Conservation (phyloP, 2,797 vertebrate species). For the Peromyscus aztecus region DNA sequence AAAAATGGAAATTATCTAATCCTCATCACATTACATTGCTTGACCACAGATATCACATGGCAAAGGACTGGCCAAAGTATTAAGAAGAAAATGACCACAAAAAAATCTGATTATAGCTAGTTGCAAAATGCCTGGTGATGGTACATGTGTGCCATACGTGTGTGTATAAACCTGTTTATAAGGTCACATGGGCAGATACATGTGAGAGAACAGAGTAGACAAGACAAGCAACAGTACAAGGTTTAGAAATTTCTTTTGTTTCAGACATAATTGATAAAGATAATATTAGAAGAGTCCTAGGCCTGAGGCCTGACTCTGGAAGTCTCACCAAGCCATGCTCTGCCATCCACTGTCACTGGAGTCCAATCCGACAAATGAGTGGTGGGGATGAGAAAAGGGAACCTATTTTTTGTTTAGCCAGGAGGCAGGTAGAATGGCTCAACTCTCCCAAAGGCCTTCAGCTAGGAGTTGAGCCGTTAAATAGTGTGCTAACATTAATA, state of each 20-base stretch:
- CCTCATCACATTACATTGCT: background rate
- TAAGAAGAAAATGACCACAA: background rate
- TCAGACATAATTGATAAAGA: background rate
- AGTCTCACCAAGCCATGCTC: background rate
- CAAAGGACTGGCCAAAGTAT: background rate
- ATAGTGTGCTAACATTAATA: background rate
- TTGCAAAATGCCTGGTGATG: background rate
- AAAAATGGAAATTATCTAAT: background rate
- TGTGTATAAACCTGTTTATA: background rate
- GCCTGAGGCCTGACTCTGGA: background rate
- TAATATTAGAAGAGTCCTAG: background rate
- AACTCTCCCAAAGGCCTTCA: background rate
- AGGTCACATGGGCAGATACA: background rate
- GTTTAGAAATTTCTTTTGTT: background rate
- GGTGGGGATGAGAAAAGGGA: too few relatives aligned
- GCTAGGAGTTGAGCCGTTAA: background rate
- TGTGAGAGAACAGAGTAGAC: background rate
- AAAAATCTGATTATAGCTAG: background rate
- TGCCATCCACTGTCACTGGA: background rate
- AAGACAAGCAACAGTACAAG: fast-evolving
- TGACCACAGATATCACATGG: background rate
- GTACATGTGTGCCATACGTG: background rate
- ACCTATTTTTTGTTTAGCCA: background rate
- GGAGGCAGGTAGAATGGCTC: background rate
- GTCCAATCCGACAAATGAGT: background rate